phyloP scores from a whole-genome alignment of 2,797 vertebrate species.

The Adelosebastes latens region DNA sequence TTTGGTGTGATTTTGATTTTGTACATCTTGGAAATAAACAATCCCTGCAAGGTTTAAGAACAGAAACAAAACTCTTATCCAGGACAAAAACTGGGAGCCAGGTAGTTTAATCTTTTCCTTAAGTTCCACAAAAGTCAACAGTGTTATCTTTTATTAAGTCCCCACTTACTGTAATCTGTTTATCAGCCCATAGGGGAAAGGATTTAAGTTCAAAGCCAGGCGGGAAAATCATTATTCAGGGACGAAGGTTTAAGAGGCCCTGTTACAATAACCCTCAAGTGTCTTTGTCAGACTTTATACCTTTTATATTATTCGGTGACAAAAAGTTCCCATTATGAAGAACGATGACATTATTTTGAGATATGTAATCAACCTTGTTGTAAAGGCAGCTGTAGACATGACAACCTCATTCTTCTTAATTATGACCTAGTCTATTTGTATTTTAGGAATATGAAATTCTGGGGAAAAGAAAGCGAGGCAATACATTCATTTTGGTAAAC shows the following conservation, averaged over 20 bases:
- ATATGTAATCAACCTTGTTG: background rate
- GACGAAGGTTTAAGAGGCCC: slow-evolving; percentile 17
- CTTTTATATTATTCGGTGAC: background rate
- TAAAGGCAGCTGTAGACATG: background rate
- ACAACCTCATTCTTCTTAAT: background rate
- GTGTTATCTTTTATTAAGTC: slow-evolving; percentile 55
- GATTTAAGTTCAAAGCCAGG: slow-evolving; percentile 46
- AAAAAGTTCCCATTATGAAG: background rate
- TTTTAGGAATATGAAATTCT: background rate
- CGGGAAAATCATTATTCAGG: slow-evolving; percentile 28
- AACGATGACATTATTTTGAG: background rate
- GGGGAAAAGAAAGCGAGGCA: background rate
- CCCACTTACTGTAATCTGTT: slow-evolving; percentile 56
- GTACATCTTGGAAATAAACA: background rate
- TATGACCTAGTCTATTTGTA: background rate
- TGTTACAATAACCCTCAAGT: slow-evolving; percentile 14
- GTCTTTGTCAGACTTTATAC: background rate
- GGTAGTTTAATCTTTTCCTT: slow-evolving; percentile 49
- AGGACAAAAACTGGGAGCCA: slow-evolving; percentile 8
- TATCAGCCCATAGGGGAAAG: slow-evolving; percentile 36
- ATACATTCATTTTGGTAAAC: background rate
- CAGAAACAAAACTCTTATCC: background rate
- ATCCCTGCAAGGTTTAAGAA: background rate
- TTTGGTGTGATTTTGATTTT: background rate
- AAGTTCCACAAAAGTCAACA: slow-evolving; percentile 51